These are phyloP conservation scores for Ophraella communa DNA, from an alignment of 2,888 invertebrate genomes.

Conservation along the genomic window DNA sequence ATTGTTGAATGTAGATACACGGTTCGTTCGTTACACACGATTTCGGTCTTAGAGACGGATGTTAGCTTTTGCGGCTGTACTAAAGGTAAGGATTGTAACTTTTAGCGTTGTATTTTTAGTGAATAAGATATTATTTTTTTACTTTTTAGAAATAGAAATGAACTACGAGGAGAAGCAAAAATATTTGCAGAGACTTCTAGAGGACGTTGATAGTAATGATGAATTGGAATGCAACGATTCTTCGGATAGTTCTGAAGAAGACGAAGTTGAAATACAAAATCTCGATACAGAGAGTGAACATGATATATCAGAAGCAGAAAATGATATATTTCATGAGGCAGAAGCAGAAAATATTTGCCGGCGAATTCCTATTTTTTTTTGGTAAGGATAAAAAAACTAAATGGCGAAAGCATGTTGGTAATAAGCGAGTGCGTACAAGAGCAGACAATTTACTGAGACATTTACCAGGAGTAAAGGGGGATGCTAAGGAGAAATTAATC, in stretches of 20 bases:
- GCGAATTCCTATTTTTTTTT: too few species aligned
- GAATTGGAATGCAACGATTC: slow-evolving; percentile 4
- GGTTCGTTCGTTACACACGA: background rate
- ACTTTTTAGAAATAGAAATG: background rate
- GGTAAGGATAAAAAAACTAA: too few species aligned
- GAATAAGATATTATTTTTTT: background rate
- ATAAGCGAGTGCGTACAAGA: too few species aligned
- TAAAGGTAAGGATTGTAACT: background rate
- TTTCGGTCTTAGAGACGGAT: background rate
- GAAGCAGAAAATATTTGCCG: too few species aligned
- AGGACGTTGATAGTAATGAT: slow-evolving; percentile 1
- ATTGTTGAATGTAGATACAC: background rate
- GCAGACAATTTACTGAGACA: too few species aligned
- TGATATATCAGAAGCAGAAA: too few species aligned
- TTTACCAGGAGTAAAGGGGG: too few species aligned
- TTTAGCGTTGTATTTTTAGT: background rate
- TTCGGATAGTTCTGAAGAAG: too few species aligned
- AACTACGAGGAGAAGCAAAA: background rate
- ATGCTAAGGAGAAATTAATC: too few species aligned
- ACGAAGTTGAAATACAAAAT: too few species aligned
- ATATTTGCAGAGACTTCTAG: slow-evolving; percentile 10
- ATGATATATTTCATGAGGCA: background rate
- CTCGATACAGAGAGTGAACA: background rate
- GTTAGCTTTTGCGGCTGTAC: background rate
- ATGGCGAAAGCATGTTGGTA: too few species aligned